Evolutionary conservation across 2,888 invertebrate species (phyloP).

Genomic region (Volucella zonaria): DNA sequence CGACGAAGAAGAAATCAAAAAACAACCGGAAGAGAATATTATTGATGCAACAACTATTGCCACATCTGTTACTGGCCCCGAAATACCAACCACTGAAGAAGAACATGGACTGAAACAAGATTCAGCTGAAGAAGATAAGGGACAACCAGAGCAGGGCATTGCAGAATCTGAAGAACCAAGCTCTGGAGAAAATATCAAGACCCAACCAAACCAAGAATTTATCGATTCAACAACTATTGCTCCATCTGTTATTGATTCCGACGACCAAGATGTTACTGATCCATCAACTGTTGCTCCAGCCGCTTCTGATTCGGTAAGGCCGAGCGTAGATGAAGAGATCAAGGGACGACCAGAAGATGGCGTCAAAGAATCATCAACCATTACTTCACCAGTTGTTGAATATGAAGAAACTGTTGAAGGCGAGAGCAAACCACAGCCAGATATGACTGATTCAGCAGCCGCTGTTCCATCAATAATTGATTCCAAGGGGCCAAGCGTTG

Average conservation of each 20-base stretch:
- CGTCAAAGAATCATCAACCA: slow-evolving; percentile 6
- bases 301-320: background rate
- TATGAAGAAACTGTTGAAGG: slow-evolving; percentile 54
- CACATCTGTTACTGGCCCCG: slow-evolving; percentile 52
- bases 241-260: background rate
- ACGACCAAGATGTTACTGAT: no score
- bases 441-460: slow-evolving; percentile 3
- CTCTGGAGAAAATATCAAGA: slow-evolving; percentile 41
- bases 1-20: slow-evolving; percentile 18
- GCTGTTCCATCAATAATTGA: background rate
- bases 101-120: background rate
- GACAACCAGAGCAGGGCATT: background rate
- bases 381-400: background rate
- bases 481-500: background rate
- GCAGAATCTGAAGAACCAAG: slow-evolving; percentile 16
- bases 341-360: background rate
- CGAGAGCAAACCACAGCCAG: background rate
- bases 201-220: slow-evolving; percentile 28
- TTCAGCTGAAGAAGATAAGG: background rate
- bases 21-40: background rate
- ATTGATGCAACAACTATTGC: background rate
- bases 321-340: slow-evolving; percentile 42
- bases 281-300: no score
- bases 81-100: background rate
- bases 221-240: slow-evolving; percentile 24